Conservation (phyloP, 1,140 invertebrate species). For the Palaemon carinicauda region DNA sequence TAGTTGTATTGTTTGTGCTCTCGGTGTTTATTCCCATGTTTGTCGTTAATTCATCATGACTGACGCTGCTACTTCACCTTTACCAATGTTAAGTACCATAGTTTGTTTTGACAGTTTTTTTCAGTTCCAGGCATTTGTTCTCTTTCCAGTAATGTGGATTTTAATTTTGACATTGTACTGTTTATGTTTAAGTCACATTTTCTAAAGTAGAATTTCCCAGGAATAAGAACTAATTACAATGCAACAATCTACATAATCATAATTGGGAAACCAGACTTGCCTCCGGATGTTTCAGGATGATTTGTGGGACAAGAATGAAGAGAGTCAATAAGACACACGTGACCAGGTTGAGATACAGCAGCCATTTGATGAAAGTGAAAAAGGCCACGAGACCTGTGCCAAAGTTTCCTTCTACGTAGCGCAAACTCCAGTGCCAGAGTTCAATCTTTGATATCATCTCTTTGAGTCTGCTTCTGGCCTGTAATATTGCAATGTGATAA, state of each 20-base stretch:
- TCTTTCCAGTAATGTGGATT: too few species aligned
- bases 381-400: constrained; percentile 82
- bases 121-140: too few species aligned
- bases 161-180: too few species aligned
- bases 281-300: constrained; percentile 65
- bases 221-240: too few species aligned
- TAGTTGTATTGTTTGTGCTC: too few species aligned
- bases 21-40: too few species aligned
- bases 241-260: too few species aligned
- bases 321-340: constrained; percentile 73
- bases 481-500: constrained; percentile 71
- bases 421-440: constrained; percentile 76
- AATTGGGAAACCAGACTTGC: background rate
- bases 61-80: too few species aligned
- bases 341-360: constrained; percentile 77
- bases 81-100: too few species aligned
- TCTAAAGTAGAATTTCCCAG: background rate
- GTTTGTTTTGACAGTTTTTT: too few species aligned
- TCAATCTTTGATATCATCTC: constrained; percentile 76
- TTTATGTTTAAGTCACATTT: too few species aligned
- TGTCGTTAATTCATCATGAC: too few species aligned
- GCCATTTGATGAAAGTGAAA: constrained; percentile 83
- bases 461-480: constrained; percentile 73
- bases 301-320: constrained; percentile 76
- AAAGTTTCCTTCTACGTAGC: constrained; percentile 80